These are phyloP conservation scores for Bombus polaris DNA, from an alignment of 1,140 invertebrate species.

Conservation along the genomic window DNA sequence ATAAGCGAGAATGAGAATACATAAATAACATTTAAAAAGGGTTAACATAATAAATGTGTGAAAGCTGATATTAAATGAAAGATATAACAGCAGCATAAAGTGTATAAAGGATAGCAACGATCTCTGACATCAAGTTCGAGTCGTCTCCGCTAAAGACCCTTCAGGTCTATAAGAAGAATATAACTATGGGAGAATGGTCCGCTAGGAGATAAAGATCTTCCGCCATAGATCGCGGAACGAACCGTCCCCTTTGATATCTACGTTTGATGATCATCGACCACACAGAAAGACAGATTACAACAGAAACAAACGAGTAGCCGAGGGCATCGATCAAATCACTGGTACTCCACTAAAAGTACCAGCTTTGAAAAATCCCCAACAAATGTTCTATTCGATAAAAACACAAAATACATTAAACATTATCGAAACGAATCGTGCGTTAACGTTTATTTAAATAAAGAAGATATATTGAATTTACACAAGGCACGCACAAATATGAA, in stretches of 20 bases:
- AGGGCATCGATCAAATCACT: slow-evolving; percentile 32
- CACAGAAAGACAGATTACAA: slow-evolving; percentile 39
- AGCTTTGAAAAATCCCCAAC: background rate
- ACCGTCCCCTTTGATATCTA: slow-evolving; percentile 37
- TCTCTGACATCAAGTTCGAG: background rate
- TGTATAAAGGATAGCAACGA: background rate
- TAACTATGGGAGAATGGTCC: background rate
- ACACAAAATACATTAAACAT: background rate
- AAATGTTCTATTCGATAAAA: background rate
- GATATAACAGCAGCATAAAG: background rate
- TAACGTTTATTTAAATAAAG: too few relatives aligned
- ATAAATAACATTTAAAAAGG: background rate
- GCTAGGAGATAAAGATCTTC: slow-evolving; percentile 27
- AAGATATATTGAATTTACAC: too few relatives aligned
- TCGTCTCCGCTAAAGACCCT: background rate
- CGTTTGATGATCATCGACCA: slow-evolving; percentile 30
- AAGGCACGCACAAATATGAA: too few relatives aligned
- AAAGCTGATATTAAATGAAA: background rate
- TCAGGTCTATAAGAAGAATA: slow-evolving; percentile 13
- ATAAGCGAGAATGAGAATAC: background rate
- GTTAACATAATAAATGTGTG: background rate
- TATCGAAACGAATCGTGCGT: background rate
- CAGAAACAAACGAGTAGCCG: slow-evolving; percentile 36
- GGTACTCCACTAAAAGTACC: background rate
- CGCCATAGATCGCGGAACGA: background rate